phyloP scores from a whole-genome alignment of 2,113 vertebrate species.

The Ursus arctos region DNA sequence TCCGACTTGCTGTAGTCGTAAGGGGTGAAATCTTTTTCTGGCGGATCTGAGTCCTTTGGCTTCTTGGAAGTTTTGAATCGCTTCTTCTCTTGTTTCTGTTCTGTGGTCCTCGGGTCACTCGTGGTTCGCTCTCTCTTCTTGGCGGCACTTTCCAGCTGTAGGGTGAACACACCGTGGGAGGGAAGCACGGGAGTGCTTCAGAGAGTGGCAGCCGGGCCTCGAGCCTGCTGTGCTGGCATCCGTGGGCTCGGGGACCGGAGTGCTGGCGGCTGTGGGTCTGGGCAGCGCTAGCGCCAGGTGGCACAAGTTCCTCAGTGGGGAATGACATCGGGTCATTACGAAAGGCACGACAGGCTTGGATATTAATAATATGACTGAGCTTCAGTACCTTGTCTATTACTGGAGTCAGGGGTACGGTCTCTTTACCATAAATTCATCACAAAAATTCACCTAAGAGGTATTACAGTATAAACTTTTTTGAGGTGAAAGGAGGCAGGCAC shows the following conservation, averaged over 20 bases:
- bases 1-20: constrained; percentile 96
- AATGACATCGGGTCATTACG: neutral
- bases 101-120: constrained; percentile 84
- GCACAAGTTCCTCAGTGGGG: neutral
- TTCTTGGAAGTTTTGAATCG: constrained; percentile 87
- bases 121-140: constrained; percentile 90
- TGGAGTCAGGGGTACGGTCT: fast-evolving
- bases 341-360: neutral
- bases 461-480: fast-evolving
- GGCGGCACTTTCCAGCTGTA: constrained; percentile 87
- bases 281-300: fast-evolving
- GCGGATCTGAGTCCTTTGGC: constrained; percentile 73
- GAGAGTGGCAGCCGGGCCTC: neutral
- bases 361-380: fast-evolving
- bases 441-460: neutral
- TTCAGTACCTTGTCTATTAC: neutral
- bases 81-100: constrained; percentile 91
- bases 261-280: neutral
- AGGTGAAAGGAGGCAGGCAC: neutral
- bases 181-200: fast-evolving
- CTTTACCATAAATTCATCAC: neutral
- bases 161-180: constrained; percentile 9
- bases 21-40: constrained; percentile 89
- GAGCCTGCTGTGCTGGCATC: neutral
- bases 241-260: neutral